Percentiles rank a stretch among this genome's conserved stretches.
These are phyloP conservation scores for Sminthurinus aureus DNA, from an alignment of 2,888 invertebrate species.

Conservation along the genomic window DNA sequence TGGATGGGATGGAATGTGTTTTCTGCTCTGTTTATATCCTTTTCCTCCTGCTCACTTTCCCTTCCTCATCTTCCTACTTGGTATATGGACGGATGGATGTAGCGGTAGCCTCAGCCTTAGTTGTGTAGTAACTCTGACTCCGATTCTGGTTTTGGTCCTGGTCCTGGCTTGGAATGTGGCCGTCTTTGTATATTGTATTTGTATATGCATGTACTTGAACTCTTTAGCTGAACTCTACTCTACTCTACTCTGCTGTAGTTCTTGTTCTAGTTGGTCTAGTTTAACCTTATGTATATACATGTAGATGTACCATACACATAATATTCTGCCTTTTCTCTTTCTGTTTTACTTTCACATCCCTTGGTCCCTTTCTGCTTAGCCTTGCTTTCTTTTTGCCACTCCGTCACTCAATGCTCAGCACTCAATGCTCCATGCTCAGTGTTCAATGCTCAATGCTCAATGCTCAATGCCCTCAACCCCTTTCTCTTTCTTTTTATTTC, in stretches of 20 bases:
- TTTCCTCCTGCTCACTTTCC: neutral
- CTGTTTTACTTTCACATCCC: neutral
- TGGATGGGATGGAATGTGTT: conserved; percentile 8
- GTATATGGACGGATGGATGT: too few relatives aligned
- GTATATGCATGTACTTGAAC: too few relatives aligned
- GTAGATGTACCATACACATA: too few relatives aligned
- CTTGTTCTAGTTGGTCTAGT: too few relatives aligned
- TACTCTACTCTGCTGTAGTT: too few relatives aligned
- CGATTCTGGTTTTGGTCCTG: too few relatives aligned
- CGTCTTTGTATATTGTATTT: too few relatives aligned
- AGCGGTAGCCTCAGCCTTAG: too few relatives aligned
- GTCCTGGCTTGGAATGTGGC: too few relatives aligned
- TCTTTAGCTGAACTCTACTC: too few relatives aligned
- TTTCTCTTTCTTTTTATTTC: conserved; percentile 1
- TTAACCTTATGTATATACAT: neutral
- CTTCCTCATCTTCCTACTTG: neutral
- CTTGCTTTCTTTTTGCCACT: conserved; percentile 34
- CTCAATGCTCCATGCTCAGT: neutral
- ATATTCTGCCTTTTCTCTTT: conserved; percentile 13
- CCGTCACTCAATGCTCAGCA: conserved; percentile 34
- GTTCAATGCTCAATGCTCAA: too few relatives aligned
- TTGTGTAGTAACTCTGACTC: too few relatives aligned
- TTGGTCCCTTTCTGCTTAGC: conserved; percentile 13
- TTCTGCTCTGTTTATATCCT: conserved; percentile 8
- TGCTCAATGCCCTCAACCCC: neutral